Base-by-base conservation (phyloP, 53 echinoderm and acorn worm species). In the Echinometra lucunter region DNA sequence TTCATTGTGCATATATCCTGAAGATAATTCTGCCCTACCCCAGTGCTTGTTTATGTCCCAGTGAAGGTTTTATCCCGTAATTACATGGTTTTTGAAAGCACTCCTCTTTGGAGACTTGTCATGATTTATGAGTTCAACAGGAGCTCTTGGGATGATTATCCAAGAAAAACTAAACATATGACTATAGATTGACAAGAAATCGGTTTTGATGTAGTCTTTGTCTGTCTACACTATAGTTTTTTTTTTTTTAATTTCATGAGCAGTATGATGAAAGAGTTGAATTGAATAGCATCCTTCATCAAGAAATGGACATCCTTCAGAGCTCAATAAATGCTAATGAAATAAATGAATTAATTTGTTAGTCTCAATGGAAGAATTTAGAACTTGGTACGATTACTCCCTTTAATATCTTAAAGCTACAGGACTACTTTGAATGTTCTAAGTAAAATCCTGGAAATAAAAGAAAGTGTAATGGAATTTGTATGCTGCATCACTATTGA, bases 1-100 rank as follows among this genome's bases (percentile, higher is more conserved):
- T 30, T 85, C 47, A 49, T 11, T 85, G 2, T 23, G 28, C 49
- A 12, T 85, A 85, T 49, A 85, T 85, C 85, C 85, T 85, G 85
- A 85, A 85, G 85, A 45, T 85, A 53, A 85, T 85, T 53, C 49
- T 10, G 2, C 83, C 83, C 49, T n/a, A 27, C 85, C 30, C 30
- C 13, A 49, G 47, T 49, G 47, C 85, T 85, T 85, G 49, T 85
- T 85, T 23, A 85, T 30, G 28, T 15, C 81, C 40, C 30, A 27
- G 27, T 28, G 49, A 28, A 49, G 27, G 85, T 85, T 85, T 85
- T 85, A 49, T 85, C 85, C 85, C 49, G 45, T 85, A 49, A 85
- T 85, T 47, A 85, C 85, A 53, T 40, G 30, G 85, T 49, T 85
- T 47, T 16, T 47, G 49, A 85, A 47, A 85, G 49, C 12, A n/a